Evolutionary conservation across 2,797 vertebrate species (phyloP).

Genomic region (Acanthornis magna): DNA sequence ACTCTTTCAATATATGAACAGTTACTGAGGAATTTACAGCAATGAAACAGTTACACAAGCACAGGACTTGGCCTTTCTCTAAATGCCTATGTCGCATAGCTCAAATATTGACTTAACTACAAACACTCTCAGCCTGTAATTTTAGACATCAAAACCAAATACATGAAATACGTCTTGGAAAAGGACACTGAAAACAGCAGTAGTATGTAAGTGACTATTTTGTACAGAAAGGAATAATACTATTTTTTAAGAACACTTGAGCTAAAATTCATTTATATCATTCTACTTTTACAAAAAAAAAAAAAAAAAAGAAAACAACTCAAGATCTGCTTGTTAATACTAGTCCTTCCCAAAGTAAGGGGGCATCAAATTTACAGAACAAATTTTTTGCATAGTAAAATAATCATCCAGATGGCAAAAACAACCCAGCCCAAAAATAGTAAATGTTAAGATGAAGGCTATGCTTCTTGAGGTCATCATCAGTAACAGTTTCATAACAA

Average conservation of each 20-base stretch:
- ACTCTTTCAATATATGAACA: background rate
- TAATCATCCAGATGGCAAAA: conserved; percentile 28
- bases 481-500: conserved; percentile 3
- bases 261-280: background rate
- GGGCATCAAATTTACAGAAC: background rate
- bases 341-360: background rate
- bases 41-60: conserved; percentile 29
- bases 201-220: background rate
- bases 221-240: background rate
- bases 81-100: background rate
- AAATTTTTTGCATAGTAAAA: conserved; percentile 23
- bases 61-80: background rate
- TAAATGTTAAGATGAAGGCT: background rate
- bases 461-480: background rate
- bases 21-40: background rate
- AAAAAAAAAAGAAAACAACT: background rate
- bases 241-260: background rate
- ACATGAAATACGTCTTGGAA: conserved; percentile 6
- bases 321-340: background rate
- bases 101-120: conserved; percentile 66
- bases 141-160: conserved; percentile 43
- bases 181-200: background rate
- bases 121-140: conserved; percentile 20
- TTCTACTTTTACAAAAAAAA: background rate
- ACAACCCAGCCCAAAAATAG: background rate